Evolutionary conservation across 2,113 vertebrate species (phyloP).

Genomic region (Apteryx mantelli): DNA sequence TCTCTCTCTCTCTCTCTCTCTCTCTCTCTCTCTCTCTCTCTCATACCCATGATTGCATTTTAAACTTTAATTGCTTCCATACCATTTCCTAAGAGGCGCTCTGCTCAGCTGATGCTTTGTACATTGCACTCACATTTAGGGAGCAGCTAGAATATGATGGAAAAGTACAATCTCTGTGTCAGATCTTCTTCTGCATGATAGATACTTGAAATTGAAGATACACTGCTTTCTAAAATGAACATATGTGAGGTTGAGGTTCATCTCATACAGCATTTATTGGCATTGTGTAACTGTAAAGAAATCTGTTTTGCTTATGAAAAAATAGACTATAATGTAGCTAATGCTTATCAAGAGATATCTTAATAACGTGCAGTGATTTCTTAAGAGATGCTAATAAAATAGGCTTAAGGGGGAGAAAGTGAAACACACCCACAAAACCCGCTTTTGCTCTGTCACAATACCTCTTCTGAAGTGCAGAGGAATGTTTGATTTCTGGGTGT

Average conservation of each 20-base stretch:
- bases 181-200: background rate
- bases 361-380: conserved; percentile 10
- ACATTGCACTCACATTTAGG: background rate
- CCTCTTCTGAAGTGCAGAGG: background rate
- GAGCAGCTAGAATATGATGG: background rate
- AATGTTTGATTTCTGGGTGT: conserved; percentile 50
- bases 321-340: background rate
- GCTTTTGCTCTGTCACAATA: conserved; percentile 13
- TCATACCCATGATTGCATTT: conserved; percentile 62
- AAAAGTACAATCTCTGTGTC: background rate
- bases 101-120: conserved; percentile 17
- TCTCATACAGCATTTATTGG: background rate
- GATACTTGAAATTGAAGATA: background rate
- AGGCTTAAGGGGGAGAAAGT: background rate
- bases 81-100: conserved; percentile 12
- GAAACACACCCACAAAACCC: background rate
- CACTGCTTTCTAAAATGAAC: background rate
- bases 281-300: conserved; percentile 5
- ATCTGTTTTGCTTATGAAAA: conserved; percentile 5
- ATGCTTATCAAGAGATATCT: conserved; percentile 28
- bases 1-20: conserved; percentile 38
- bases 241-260: background rate
- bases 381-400: background rate
- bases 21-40: conserved; percentile 53
- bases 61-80: conserved; percentile 72